Base-by-base conservation (phyloP, 2,113 vertebrate genomes). In the Morone chrysops region DNA sequence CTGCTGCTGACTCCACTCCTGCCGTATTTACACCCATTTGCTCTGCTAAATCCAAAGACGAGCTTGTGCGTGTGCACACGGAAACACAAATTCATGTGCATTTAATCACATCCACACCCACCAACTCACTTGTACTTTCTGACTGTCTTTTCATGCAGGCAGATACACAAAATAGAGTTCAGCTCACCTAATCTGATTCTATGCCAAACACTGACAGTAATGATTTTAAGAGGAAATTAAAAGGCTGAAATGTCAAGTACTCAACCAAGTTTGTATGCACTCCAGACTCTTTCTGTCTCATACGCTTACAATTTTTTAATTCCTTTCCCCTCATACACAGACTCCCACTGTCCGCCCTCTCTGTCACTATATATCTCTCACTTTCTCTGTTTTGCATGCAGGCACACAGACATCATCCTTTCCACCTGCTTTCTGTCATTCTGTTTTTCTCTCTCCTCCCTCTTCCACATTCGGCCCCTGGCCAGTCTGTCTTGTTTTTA, bases 401-500 rank as follows among this genome's bases (percentile, higher is more conserved):
- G 56, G 45, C 51, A 68, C 66, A 70, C 63, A 76, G 77, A 83
- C 62, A 74, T 70, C 43, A 25, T 79, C 54, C 71, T 71, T 80
- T 79, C 84, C 84, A 83, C 69, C 81, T 86, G 73, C 60, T 80
- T 48, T 81, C 83, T 84, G 70, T 75, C 87, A 60, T 73, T 74
- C 50, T 71, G 60, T 74, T 41, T 87, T 18, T 70, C 68, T 76
- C 70, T 66, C 59, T 53, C 73, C 22, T 73, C 69, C 59, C 50
- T 74, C 67, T 84, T n/a, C 25, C 59, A 77, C 53, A 59, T 82
- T 83, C 87, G 36, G 74, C 78, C 74, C 18, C 40, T 43, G 13
- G 75, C 69, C 83, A 70, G 71, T 73, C 70, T 59, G 72, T 80
- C 79, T 88, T 79, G 87, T 87, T 89, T 59, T 86, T 67, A 81